Evolutionary conservation across 2,888 invertebrate genomes (phyloP), one percentile per base, ranked within the genome.

Genomic region (Sphaerolaimus hirsutus): DNA sequence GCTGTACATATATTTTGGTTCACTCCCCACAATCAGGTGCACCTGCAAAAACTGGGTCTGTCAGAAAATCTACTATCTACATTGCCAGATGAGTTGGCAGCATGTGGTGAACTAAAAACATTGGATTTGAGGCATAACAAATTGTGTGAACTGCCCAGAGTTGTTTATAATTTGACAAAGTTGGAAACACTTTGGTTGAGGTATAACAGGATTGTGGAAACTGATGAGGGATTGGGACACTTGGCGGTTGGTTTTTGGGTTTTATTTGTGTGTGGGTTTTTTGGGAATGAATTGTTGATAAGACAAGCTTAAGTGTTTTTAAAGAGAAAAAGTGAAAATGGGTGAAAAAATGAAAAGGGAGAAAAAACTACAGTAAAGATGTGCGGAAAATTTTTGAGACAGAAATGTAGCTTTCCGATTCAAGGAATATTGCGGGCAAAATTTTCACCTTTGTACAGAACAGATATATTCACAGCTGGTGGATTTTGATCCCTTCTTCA

Each of bases 61-160:
- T 93, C 86, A 70, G 99, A 99, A 68, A 99, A 99, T 68, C 87
- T 89, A 17, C 70, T 99, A 32, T 86, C 87, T 19, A 82, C 82
- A 61, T 72, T 99, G 61, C 99, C 97, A 14, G 87, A 91, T 62
- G 78, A 86, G 0, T 70, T 99, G 53, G 78, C 77, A 50, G 79
- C 80, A 66, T 72, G 97, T 51, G 79, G 75, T 60, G 76, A 76
- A 55, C 71, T 99, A 27, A 80, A 80, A 66, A 89, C 97, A 17
- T 73, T 99, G 47, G 97, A 99, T 70, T 70, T 99, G 53, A 74
- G 97, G 64, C 97, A 99, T 68, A 99, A 99, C 66, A 93, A 93
- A 68, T 71, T 99, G 46, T 83, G 76, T 63, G 93, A 73, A 69
- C 89, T 99, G 63, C 97, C 97, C 22, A 78, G 82, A 55, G 97